Evolutionary conservation across 2,888 invertebrate species (phyloP), one percentile per base, ranked within the genome.

Genomic region (Odontomyia ornata): DNA sequence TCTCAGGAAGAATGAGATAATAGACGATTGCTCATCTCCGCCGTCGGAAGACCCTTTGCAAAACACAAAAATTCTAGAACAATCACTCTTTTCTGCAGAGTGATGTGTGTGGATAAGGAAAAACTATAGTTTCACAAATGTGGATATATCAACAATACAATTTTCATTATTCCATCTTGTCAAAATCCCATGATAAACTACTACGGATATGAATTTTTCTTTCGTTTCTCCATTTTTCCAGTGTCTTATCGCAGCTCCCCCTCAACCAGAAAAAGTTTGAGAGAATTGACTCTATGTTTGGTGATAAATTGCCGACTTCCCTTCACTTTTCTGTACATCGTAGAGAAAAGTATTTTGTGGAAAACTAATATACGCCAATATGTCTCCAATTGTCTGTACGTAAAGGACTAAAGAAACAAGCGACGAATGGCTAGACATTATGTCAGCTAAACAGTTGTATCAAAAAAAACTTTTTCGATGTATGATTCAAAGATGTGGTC

Each of bases 291-390:
- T 36, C 36, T 3, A 36, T 52, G 52, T 52, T 2, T 18, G 52
- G 52, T 18, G 52, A 52, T 52, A 52, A 52, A 52, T 52, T 52
- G 52, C 13, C 4, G 52, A 52, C 3, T 52, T 52, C 3, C 13
- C 52, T 52, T 4, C 15, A 3, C 52, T 4, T 52, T 18, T 52
- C 7, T 18, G 3, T 52, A 15, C 13, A 52, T 3, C 4, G 13
- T n/a, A n/a, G 15, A 18, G 18, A 52, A 13, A 3, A 52, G 52
- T 52, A 18, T 4, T 13, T 13, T 7, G 52, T 15, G 52, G 30
- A 13, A 25, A 64, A 64, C 28, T 64, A 64, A 64, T 28, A 64
- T 28, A 64, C 64, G 64, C 64, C 64, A 64, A 64, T 64, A 64
- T 64, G 64, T 64, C 64, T 64, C 64, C 64, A 28, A 64, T 64